Percentiles rank a stretch among this genome's conserved stretches.
phyloP scores from a whole-genome alignment of 2,888 invertebrate species.

The Electrophaes corylata region DNA sequence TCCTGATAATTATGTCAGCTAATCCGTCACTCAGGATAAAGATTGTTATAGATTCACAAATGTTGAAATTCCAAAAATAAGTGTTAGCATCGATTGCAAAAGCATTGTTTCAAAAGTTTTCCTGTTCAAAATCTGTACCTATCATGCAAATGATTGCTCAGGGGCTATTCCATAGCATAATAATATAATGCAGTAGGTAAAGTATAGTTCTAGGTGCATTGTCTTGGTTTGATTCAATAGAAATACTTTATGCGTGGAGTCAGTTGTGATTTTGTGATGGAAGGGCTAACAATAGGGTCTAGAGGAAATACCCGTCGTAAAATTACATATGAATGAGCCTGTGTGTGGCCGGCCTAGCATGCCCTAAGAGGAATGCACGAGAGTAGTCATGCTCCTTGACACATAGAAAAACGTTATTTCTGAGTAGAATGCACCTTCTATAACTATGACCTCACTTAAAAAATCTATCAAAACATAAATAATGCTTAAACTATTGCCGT shows the following conservation, averaged over 20 bases:
- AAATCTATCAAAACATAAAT: too few relatives aligned
- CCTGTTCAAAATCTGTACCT: not conserved
- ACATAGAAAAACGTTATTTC: not conserved
- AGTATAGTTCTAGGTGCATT: conserved; percentile 18
- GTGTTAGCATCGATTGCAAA: too few relatives aligned
- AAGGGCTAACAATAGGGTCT: conserved; percentile 28
- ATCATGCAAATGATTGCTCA: conserved; percentile 11
- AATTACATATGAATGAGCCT: conserved; percentile 26
- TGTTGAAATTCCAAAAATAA: too few relatives aligned
- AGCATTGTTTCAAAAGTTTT: not conserved
- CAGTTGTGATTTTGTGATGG: conserved; percentile 25
- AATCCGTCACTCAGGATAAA: too few relatives aligned
- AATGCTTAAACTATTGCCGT: too few relatives aligned
- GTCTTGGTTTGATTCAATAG: conserved; percentile 28
- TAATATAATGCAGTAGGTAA: conserved; percentile 13
- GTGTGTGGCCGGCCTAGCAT: conserved; percentile 18
- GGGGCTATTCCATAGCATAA: not conserved
- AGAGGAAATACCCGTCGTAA: conserved; percentile 25
- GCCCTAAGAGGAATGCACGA: not conserved
- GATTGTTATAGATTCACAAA: too few relatives aligned
- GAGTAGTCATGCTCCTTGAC: not conserved
- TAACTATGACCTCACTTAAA: too few relatives aligned
- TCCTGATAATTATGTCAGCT: too few relatives aligned
- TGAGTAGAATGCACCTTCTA: too few relatives aligned
- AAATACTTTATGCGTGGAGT: conserved; percentile 27